A percentile compares a stretch with the other conserved stretches of the same genome.
phyloP scores from a whole-genome alignment of 2,113 vertebrate species.

The Gymnogyps californianus region DNA sequence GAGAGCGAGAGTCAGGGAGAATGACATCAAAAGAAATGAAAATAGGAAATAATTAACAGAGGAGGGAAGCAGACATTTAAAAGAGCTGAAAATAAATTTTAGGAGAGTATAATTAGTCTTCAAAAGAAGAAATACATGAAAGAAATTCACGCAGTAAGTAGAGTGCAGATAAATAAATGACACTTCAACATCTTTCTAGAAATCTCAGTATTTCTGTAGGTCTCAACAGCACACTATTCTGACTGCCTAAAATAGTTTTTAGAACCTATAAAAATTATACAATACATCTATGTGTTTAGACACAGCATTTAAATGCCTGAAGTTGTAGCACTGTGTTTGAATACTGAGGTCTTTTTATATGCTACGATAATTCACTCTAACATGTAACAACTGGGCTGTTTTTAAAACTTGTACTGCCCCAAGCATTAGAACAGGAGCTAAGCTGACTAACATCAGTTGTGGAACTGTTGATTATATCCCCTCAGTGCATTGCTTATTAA shows the following conservation, averaged over 20 bases:
- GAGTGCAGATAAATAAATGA: background rate
- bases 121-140: background rate
- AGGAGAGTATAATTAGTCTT: background rate
- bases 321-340: background rate
- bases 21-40: background rate
- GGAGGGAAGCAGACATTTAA: background rate
- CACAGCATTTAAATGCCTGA: background rate
- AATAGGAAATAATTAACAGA: background rate
- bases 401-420: background rate
- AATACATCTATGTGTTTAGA: background rate
- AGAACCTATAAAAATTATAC: background rate
- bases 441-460: background rate
- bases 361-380: background rate
- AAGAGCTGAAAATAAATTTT: background rate
- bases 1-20: background rate
- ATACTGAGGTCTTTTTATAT: background rate
- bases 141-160: background rate
- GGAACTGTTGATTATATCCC: background rate
- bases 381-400: background rate
- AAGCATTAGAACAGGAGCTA: background rate
- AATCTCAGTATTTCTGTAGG: background rate
- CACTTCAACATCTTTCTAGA: background rate
- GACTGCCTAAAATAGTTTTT: background rate
- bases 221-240: background rate
- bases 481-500: background rate